A percentile compares a stretch with the other conserved stretches of the same genome.
phyloP scores from a whole-genome alignment of 53 echinoderm and acorn worm genomes.

The Echinometra lucunter region DNA sequence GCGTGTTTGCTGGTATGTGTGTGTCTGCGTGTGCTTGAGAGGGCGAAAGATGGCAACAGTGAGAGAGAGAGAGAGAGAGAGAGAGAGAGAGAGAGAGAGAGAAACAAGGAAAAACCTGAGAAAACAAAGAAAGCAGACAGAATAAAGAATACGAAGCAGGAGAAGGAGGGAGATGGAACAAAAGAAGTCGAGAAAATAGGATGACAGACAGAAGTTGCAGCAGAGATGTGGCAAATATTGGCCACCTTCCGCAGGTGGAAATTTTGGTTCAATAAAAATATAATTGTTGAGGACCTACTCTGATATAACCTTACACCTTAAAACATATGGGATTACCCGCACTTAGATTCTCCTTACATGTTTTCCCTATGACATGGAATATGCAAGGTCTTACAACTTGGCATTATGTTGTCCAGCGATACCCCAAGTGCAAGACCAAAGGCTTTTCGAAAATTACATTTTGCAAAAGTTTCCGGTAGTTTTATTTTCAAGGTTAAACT shows the following conservation, averaged over 20 bases:
- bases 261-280: not conserved
- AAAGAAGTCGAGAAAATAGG: not conserved
- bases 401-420: not conserved
- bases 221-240: not conserved
- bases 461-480: not conserved
- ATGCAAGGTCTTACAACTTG: not conserved
- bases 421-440: not conserved
- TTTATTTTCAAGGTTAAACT: not conserved
- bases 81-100: not conserved
- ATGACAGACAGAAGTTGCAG: not conserved
- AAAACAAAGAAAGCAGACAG: not conserved
- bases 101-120: not conserved
- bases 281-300: not conserved
- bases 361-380: not conserved
- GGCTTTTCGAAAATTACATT: not conserved
- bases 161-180: not conserved
- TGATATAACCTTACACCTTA: not conserved
- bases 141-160: not conserved
- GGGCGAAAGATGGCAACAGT: not conserved
- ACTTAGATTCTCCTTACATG: not conserved
- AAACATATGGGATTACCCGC: conserved; percentile 35
- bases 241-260: not conserved
- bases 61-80: not conserved
- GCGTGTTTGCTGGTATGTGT: not conserved
- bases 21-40: not conserved